Percentiles rank a stretch among this genome's conserved stretches.
phyloP scores from a whole-genome alignment of 2,113 vertebrate genomes.

The Piaya cayana region DNA sequence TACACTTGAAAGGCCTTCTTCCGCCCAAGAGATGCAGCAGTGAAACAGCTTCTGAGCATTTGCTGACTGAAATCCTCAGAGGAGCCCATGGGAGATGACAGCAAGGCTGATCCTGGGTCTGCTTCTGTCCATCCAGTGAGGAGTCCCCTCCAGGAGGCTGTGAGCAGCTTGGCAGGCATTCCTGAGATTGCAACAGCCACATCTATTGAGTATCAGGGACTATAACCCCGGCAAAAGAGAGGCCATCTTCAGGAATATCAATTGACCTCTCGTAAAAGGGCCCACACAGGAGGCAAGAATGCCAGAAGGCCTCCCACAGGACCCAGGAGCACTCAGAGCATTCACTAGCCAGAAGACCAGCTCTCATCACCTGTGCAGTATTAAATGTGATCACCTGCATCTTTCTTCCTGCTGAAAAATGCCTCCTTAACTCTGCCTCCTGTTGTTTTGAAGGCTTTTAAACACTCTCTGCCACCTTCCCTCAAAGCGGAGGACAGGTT shows the following conservation, averaged over 20 bases:
- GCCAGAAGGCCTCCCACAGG: neutral
- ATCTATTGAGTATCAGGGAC: neutral
- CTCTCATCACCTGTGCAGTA: neutral
- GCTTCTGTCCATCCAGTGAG: neutral
- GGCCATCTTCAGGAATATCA: neutral
- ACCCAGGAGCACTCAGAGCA: neutral
- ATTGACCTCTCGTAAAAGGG: neutral
- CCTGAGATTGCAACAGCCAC: neutral
- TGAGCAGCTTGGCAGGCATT: neutral
- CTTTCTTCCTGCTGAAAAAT: neutral
- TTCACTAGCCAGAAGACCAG: fast-evolving
- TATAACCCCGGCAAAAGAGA: fast-evolving
- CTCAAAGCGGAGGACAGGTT: neutral
- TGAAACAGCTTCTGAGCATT: neutral
- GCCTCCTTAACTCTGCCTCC: neutral
- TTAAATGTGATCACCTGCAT: neutral
- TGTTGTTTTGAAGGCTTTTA: neutral
- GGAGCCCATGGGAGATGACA: neutral
- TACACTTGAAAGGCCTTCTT: neutral
- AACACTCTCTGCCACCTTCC: neutral
- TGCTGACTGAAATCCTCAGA: neutral
- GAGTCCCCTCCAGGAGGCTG: neutral
- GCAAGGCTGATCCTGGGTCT: neutral
- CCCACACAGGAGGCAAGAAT: neutral
- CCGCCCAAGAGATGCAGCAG: fast-evolving